Evolutionary conservation across 2,888 invertebrate genomes (phyloP).

Genomic region (Resseliella maxima): DNA sequence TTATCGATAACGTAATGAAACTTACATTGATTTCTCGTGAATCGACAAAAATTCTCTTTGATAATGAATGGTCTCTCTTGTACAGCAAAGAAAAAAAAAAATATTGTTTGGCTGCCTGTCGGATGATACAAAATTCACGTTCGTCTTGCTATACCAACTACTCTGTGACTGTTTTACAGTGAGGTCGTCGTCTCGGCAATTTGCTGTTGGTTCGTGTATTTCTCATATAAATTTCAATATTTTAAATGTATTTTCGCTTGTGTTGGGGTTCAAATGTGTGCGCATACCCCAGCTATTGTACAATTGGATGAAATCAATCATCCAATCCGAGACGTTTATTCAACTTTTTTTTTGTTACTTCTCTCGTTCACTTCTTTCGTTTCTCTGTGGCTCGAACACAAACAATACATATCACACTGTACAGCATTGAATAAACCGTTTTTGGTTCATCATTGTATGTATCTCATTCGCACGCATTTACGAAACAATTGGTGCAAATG

Average conservation of each 20-base stretch:
- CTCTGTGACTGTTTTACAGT: conserved; percentile 41
- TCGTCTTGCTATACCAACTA: conserved; percentile 51
- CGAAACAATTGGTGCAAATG: neutral
- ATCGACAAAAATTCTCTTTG: too few relatives aligned
- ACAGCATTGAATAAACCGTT: neutral
- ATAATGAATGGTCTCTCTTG: too few relatives aligned
- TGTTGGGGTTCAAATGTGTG: conserved; percentile 5
- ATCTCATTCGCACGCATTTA: neutral
- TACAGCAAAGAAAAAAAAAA: neutral
- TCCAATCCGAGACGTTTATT: conserved; percentile 49
- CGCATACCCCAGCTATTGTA: conserved; percentile 54
- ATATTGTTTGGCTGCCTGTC: neutral
- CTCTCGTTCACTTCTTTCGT: too few relatives aligned
- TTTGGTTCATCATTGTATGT: neutral
- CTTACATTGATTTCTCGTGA: too few relatives aligned
- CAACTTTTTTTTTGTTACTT: neutral
- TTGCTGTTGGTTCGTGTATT: neutral
- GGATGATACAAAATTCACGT: conserved; percentile 44
- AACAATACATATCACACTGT: neutral
- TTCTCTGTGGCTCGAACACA: neutral
- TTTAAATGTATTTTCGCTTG: neutral
- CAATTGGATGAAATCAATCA: conserved; percentile 55
- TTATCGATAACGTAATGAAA: too few relatives aligned
- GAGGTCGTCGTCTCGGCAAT: neutral
- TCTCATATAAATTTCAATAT: neutral